Base-by-base conservation (phyloP, 2,888 invertebrate genomes). In the Cosmia pyralina region DNA sequence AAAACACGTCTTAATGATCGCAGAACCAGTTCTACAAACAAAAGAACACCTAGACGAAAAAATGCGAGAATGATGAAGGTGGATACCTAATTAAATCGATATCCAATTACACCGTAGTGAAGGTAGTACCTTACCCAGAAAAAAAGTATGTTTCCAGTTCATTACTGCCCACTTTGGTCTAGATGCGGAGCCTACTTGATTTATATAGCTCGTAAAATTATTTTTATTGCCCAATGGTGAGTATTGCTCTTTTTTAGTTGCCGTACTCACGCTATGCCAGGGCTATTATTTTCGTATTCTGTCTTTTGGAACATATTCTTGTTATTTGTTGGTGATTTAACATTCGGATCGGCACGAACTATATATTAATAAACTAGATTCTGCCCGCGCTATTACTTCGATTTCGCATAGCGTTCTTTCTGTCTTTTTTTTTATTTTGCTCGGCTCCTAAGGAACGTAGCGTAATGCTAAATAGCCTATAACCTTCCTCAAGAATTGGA, bases 181-280 rank as follows among this genome's bases (percentile, higher is more conserved):
- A 66, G 77, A 69, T 63, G 65, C 59, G 75, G 75, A 58, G 60
- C 60, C 64, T 53, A 64, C 69, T n/a, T 73, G 76, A 85, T 77
- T 85, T 84, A 83, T 77, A 69, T 17, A 0, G 72, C 57, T 69
- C 72, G 70, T 85, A 85, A 85, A 85, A 83, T 69, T 60, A 73
- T 68, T 79, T 85, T 83, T 83, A 85, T 77, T 78, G 68, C 62
- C 59, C 67, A 62, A 72, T 80, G 73, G 72, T 80, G 75, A 69
- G 58, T 79, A 72, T 72, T 63, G 59, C 52, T 60, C 44, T 46
- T 65, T 28, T 79, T 83, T 69, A 80, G 65, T 79, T 73, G 65
- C 46, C 34, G 44, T 53, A 68, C 73, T 77, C 80, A 85, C 84
- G 80, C 85, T 52, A 84, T 71, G 17, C 19, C 15, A 50, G 53